These are phyloP conservation scores for Typhlichthys subterraneus DNA, from an alignment of 2,797 vertebrate genomes.

Conservation along the genomic window DNA sequence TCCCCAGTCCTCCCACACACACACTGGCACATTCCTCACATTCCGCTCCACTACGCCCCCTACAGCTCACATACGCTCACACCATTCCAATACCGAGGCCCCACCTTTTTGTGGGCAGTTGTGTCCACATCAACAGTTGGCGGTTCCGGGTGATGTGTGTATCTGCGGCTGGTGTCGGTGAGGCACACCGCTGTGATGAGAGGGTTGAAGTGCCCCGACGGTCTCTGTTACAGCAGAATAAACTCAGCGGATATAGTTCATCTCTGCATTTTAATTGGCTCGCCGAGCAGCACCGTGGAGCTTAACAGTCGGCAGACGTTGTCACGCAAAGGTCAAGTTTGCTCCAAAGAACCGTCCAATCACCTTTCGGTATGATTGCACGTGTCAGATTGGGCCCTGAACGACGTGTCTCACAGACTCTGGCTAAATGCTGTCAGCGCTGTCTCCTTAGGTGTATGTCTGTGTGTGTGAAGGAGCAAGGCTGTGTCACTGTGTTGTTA, in stretches of 20 bases:
- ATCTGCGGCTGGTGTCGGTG: too few relatives aligned
- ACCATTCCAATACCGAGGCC: too few relatives aligned
- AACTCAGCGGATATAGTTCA: neutral
- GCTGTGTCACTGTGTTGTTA: too few relatives aligned
- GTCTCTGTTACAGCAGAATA: neutral
- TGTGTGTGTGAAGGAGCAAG: too few relatives aligned
- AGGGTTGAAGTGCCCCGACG: neutral
- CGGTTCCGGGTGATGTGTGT: neutral
- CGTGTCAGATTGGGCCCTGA: conserved; percentile 2
- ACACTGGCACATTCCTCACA: too few relatives aligned
- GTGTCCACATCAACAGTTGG: too few relatives aligned
- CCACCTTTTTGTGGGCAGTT: too few relatives aligned
- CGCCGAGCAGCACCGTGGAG: neutral
- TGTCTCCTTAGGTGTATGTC: neutral
- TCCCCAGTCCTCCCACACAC: too few relatives aligned
- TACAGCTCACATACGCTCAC: neutral
- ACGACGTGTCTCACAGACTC: neutral
- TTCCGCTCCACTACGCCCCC: too few relatives aligned
- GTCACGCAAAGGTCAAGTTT: conserved; percentile 3
- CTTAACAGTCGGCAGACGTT: neutral
- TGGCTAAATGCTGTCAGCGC: neutral
- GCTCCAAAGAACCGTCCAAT: neutral
- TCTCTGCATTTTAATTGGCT: neutral
- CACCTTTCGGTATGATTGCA: neutral
- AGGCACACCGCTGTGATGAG: neutral